Base-by-base conservation (phyloP, 2,797 vertebrate genomes). In the Anas acuta region DNA sequence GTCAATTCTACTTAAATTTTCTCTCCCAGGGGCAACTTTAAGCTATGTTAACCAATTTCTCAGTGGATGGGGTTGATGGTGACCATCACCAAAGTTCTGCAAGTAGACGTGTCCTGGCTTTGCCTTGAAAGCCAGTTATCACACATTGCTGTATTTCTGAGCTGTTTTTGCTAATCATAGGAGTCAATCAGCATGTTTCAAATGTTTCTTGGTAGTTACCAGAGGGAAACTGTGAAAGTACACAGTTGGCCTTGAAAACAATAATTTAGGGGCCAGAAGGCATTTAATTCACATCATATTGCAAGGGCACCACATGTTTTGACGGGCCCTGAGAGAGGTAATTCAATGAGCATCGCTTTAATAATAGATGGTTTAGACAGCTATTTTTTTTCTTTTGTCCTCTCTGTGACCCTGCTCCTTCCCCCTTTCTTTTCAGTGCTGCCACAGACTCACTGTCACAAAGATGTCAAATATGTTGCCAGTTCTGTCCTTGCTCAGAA, bases 301-400 rank as follows among this genome's bases (percentile, higher is more conserved):
- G 92, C 92, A 92, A 89, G 82, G 61, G 79, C 88, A 93, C 71
- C 77, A 94, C 76, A 94, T 93, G 95, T 95, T 90, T 94, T 97
- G 87, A 96, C 88, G 97, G 87, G 67, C 93, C 93, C 70, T 93
- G 75, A 96, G 90, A 78, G 77, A 96, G 90, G 90, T 96, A 97
- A 96, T 97, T 97, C 95, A 94, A 97, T 96, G 96, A 94, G 65
- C 94, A 97, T 97, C 95, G 95, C 96, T 97, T 94, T 97, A 96
- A 96, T 97, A 91, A 96, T 87, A 85, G 96, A 95, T 96, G 90
- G 96, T 97, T 97, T 93, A 82, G 94, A 96, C 88, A 94, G 72
- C 69, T 95, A 96, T 89, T 92, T 96, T 96, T 39, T 39, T 39
- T 12, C 54, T 86, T 96, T 95, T 96, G 84, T 93, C 91, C 83